Conservation (phyloP, 2,113 vertebrate species). For the Paralichthys olivaceus region DNA sequence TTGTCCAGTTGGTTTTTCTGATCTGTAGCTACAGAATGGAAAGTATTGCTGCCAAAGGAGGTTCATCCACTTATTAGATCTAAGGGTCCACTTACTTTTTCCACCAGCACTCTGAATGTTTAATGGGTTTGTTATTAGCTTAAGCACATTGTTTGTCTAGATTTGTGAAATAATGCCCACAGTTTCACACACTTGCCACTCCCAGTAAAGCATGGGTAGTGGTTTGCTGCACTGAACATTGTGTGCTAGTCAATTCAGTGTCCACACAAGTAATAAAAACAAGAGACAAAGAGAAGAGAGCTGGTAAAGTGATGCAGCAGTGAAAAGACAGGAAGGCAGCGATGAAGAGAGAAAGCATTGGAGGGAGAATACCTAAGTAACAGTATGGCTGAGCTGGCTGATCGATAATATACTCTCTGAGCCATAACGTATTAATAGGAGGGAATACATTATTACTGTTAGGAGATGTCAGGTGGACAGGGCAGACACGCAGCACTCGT, state of each 20-base stretch:
- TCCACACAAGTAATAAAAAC: not conserved
- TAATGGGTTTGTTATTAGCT: not conserved
- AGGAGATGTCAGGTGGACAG: conserved; percentile 66
- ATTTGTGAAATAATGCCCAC: not conserved
- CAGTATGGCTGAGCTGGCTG: conserved; percentile 52
- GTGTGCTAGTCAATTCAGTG: not conserved
- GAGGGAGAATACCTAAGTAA: conserved; percentile 11
- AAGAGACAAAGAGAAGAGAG: not conserved
- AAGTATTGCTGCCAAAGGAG: not conserved
- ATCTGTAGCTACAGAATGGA: too few relatives aligned
- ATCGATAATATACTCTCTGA: conserved; percentile 69
- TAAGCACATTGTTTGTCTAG: not conserved
- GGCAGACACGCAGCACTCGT: conserved; percentile 24
- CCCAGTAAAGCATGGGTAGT: not conserved
- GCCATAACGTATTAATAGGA: conserved; percentile 73
- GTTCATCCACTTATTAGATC: not conserved
- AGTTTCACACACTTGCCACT: not conserved
- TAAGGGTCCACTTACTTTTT: not conserved
- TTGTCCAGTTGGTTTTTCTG: too few relatives aligned
- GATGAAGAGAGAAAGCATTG: conserved; percentile 14
- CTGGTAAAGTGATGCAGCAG: conserved; percentile 5
- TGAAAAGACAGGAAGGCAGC: conserved; percentile 16
- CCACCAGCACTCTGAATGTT: not conserved
- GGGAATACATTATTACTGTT: conserved; percentile 76
- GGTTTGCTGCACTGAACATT: not conserved